These are phyloP conservation scores for Lepidurus couesii DNA, from an alignment of 1,140 invertebrate genomes.

Conservation along the genomic window DNA sequence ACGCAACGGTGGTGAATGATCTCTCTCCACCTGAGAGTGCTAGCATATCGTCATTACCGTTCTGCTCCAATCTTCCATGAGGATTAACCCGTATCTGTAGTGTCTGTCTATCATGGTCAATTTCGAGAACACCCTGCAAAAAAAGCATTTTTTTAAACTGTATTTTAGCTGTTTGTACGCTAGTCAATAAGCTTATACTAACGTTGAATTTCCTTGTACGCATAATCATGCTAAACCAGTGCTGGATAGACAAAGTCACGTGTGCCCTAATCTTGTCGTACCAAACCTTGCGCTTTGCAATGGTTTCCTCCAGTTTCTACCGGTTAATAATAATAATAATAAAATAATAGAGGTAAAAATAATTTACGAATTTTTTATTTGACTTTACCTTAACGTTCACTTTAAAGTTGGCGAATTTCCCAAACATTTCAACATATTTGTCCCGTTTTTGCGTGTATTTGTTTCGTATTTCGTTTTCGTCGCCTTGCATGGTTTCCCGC, in stretches of 20 bases:
- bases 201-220: background rate
- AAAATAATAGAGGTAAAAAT: no score
- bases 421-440: background rate
- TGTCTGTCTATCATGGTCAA: slow-evolving; percentile 53
- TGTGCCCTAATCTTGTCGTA: background rate
- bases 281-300: background rate
- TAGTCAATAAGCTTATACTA: background rate
- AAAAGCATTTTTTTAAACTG: slow-evolving; percentile 26
- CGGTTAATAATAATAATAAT: no score
- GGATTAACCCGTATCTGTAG: slow-evolving; percentile 48
- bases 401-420: background rate
- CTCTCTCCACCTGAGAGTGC: slow-evolving; percentile 89
- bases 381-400: background rate
- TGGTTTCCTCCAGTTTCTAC: background rate
- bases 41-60: slow-evolving; percentile 32
- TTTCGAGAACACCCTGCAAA: slow-evolving; percentile 54
- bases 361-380: no score
- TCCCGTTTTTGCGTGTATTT: background rate
- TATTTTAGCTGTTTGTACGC: background rate
- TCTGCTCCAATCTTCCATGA: slow-evolving; percentile 40
- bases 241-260: slow-evolving; percentile 10
- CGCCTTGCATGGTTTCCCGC: background rate
- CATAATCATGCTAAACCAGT: background rate
- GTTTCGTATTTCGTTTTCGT: background rate
- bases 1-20: slow-evolving; percentile 88